Evolutionary conservation across 2,113 vertebrate genomes (phyloP), one percentile per base, ranked within the genome.

Genomic region (Anguilla japonica): DNA sequence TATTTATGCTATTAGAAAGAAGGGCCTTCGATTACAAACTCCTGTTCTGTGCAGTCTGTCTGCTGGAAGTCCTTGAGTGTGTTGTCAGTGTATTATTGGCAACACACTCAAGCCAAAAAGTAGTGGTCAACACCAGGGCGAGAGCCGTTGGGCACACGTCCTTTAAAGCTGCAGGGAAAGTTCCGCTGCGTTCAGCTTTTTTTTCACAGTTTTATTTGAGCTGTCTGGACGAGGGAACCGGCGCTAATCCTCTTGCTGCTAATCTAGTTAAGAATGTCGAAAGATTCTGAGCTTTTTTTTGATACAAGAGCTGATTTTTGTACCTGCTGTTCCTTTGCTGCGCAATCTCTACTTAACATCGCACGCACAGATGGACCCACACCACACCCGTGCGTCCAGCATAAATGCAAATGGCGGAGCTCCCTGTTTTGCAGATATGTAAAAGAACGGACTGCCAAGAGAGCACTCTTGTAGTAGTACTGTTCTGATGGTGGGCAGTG

Each of bases 181-280:
- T 29, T 79, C 67, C 82, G 41, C 67, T 81, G 83, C 83, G 3
- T 91, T 93, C 88, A 89, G 86, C 87, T 91, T 63, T 84, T 89
- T 84, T 8, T 22, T 57, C 39, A 5, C 39, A 56, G 34, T 92
- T 91, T 88, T 86, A 85, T 86, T 79, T 87, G 83, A 88, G 89
- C 88, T 87, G 81, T 50, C 79, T 79, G 81, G 84, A 84, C 83
- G 84, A 82, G 16, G 56, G 57, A 88, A 81, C 29, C 87, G 86
- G 87, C 87, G 57, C 87, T 94, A 95, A 95, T 93, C 93, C 89
- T 85, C 89, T 92, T 91, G 85, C 46, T 85, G 85, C 88, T 93
- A 94, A 94, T 94, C 93, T 89, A 91, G 88, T 92, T 85, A 92
- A 88, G 90, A 91, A 91, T 93, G 81, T 90, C 89, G 87, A 85